Percentiles rank a stretch among this genome's conserved stretches.
Conservation (phyloP, 2,888 invertebrate species). For the Hydriomena furcata region DNA sequence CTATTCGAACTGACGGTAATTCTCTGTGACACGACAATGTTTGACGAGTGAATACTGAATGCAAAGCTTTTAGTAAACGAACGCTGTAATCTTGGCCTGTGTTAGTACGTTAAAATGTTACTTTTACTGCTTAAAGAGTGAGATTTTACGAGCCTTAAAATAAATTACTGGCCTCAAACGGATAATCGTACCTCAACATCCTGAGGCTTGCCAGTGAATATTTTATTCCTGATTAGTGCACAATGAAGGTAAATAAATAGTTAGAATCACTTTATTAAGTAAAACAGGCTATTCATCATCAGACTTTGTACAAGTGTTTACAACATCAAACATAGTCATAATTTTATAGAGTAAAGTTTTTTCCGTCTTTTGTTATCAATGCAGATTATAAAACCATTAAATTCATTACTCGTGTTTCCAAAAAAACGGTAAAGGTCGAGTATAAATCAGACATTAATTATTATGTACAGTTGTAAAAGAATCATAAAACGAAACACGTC, state of each 20-base stretch:
- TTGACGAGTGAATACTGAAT: slow-evolving; percentile 69
- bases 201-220: slow-evolving; percentile 66
- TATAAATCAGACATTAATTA: slow-evolving; percentile 59
- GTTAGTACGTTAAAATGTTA: slow-evolving; percentile 77
- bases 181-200: slow-evolving; percentile 68
- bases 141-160: slow-evolving; percentile 80
- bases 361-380: slow-evolving; percentile 33
- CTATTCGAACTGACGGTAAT: slow-evolving; percentile 54
- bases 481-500: slow-evolving; percentile 49
- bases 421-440: slow-evolving; percentile 47
- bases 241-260: slow-evolving; percentile 61
- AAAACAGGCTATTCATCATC: slow-evolving; percentile 16
- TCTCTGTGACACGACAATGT: slow-evolving; percentile 67
- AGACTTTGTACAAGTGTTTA: background rate
- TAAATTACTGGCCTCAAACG: slow-evolving; percentile 70
- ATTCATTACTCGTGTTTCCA: slow-evolving; percentile 42
- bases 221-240: slow-evolving; percentile 65
- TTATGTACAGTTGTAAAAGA: slow-evolving; percentile 54
- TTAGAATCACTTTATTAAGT: slow-evolving; percentile 51
- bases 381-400: slow-evolving; percentile 58
- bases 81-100: slow-evolving; percentile 56
- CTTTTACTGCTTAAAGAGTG: slow-evolving; percentile 78
- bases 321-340: background rate
- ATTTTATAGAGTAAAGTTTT: background rate
- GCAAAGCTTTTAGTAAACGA: slow-evolving; percentile 54